Evolutionary conservation across 2,797 vertebrate genomes (phyloP), one percentile per base, ranked within the genome.

Genomic region (Sebastes kiyomatsui): DNA sequence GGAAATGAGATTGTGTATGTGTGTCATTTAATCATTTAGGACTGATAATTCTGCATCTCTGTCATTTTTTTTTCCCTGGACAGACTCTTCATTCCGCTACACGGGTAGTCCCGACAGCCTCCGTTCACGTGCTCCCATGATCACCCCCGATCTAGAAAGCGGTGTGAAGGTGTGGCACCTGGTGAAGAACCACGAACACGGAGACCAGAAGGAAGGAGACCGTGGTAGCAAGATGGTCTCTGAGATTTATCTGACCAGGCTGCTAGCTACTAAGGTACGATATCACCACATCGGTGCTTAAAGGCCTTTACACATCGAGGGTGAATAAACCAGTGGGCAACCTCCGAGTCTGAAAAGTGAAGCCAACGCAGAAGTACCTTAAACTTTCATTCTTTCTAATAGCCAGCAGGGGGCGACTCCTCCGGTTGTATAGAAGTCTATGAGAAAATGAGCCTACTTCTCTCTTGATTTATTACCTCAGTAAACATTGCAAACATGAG

Each of bases 141-240:
- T 99, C 94, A 99, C 99, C 5, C 99, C 99, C 0, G 99, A 99
- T 85, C 96, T 99, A 72, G 99, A 99, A 77, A 99, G 98, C 0
- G 98, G 99, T 0, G 97, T 99, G 67, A 99, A 99, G 90, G 97
- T 99, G 74, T 99, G 99, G 99, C 99, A 99, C 84, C 91, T 99
- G 86, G 99, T 99, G 77, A 99, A 99, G 93, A 99, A 99, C 93
- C 99, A 99, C 5, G 98, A 99, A 65, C 99, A 99, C 0, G 98
- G 98, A 13, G 99, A 99, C 93, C 99, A 99, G 94, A 99, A 99
- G 87, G 99, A 99, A 73, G 98, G 99, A 0, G 99, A 99, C 88
- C 95, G 98, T 0, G 99, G 99, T 28, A 99, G 98, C 91, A 99
- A 99, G 95, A 99, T 99, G 99, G 99, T 99, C 28, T 99, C 99